phyloP scores from a whole-genome alignment of 2,888 invertebrate genomes.

The Morpho deidamia region DNA sequence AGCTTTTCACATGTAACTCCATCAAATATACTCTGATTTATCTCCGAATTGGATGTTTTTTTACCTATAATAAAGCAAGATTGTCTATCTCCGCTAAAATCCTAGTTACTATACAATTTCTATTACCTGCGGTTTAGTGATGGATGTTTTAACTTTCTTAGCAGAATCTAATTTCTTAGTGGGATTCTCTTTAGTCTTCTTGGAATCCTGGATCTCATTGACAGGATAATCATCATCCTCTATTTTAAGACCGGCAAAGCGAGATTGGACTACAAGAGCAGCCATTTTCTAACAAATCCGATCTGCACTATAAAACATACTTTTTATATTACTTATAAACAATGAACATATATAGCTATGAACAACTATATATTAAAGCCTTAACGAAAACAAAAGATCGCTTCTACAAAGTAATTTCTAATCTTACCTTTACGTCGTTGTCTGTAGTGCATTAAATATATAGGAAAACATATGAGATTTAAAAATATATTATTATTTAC shows the following conservation, averaged over 20 bases:
- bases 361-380: too few species aligned
- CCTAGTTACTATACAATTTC: too few species aligned
- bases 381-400: too few species aligned
- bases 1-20: too few species aligned
- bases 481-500: neutral
- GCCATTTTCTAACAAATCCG: constrained; percentile 63
- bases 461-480: too few species aligned
- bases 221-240: constrained; percentile 82
- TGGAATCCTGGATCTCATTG: constrained; percentile 52
- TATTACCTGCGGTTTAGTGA: constrained; percentile 47
- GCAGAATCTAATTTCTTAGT: constrained; percentile 52
- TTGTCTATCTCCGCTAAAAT: too few species aligned
- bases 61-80: too few species aligned
- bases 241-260: constrained; percentile 85
- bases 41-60: too few species aligned
- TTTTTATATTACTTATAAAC: neutral
- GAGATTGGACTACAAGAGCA: constrained; percentile 82
- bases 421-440: too few species aligned
- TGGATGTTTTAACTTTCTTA: constrained; percentile 48
- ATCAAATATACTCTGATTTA: too few species aligned
- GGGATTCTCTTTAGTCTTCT: constrained; percentile 57
- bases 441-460: too few species aligned
- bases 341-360: neutral
- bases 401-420: too few species aligned
- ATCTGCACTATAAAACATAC: neutral